Base-by-base conservation (phyloP, 2,888 invertebrate genomes). In the Pilophorus perplexus region DNA sequence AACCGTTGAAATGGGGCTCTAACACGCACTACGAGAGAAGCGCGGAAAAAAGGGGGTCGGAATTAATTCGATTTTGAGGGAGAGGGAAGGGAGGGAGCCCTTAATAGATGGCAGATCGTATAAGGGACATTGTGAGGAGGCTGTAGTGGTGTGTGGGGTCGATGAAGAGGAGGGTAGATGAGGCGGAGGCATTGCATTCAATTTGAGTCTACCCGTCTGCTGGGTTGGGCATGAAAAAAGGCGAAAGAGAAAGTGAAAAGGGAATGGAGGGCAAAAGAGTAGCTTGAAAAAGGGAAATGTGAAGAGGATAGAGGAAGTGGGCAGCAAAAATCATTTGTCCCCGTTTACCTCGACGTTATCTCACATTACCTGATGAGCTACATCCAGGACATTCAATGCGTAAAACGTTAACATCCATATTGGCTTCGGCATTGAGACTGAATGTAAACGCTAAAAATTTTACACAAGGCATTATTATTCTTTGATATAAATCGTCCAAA, bases 221-320 rank as follows among this genome's bases (percentile, higher is more conserved):
- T n/a, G 3, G 16, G 12, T 8, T 20, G 10, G 16, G 18, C 3
- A 3, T 20, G 25, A 3, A 12, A 28, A 42, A 23, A 44, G 62
- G 57, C 62, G 38, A 28, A 37, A 42, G 62, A 62, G 52, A 50
- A 67, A 57, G 65, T 37, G 66, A 23, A 62, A 46, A 18, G 44
- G 64, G 67, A 27, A 50, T 40, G 55, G 67, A 59, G 55, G 55
- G 59, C 48, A 57, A 64, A 65, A 68, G 68, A 70, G 68, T 4
- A 37, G 44, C 48, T 33, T 10, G 54, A 54, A 16, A 38, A 64
- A 64, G 28, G 42, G 50, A 28, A 50, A 42, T 50, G 60, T n/a
- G 62, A 57, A 27, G 33, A 37, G 66, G 48, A 44, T 44, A 38
- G 57, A 60, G 54, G 38, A 48, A 16, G 64, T 25, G 65, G 57